A percentile compares a stretch with the other conserved stretches of the same genome.
phyloP scores from a whole-genome alignment of 2,888 invertebrate species.

The Mermis nigrescens region DNA sequence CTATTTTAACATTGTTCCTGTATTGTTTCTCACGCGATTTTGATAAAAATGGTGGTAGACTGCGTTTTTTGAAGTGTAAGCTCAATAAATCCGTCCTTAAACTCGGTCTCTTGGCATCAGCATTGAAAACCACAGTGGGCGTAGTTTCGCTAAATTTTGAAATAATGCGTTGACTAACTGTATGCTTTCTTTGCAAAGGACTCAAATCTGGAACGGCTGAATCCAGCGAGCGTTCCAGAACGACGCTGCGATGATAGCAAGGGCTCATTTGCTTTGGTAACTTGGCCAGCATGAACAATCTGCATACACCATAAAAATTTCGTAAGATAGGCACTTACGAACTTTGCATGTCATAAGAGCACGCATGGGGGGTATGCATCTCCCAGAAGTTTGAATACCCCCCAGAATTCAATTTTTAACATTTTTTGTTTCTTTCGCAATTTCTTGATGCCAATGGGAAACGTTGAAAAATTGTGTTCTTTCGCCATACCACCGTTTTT shows the following conservation, averaged over 20 bases:
- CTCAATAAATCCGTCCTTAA: slow-evolving; percentile 52
- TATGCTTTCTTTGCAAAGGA: neutral
- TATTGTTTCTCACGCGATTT: neutral
- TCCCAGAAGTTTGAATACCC: no score
- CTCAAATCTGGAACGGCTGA: neutral
- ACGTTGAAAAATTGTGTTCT: no score
- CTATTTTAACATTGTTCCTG: no score
- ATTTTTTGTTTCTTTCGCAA: no score
- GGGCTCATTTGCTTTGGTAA: slow-evolving; percentile 71
- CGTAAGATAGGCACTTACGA: no score
- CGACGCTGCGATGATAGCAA: neutral
- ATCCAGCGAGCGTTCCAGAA: neutral
- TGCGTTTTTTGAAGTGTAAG: neutral
- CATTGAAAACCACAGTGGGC: slow-evolving; percentile 41
- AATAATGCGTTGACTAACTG: neutral
- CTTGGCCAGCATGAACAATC: slow-evolving; percentile 59
- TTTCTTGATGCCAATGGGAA: no score
- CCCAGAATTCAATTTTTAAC: no score
- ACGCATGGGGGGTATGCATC: no score
- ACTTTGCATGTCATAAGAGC: no score
- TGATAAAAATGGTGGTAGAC: neutral
- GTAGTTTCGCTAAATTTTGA: slow-evolving; percentile 1
- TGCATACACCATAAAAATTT: slow-evolving; percentile 50
- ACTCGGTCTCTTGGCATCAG: slow-evolving; percentile 63
- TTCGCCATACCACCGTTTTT: no score